These are phyloP conservation scores for Meleagris gallopavo DNA, from an alignment of 2,113 vertebrate species.

Conservation along the genomic window DNA sequence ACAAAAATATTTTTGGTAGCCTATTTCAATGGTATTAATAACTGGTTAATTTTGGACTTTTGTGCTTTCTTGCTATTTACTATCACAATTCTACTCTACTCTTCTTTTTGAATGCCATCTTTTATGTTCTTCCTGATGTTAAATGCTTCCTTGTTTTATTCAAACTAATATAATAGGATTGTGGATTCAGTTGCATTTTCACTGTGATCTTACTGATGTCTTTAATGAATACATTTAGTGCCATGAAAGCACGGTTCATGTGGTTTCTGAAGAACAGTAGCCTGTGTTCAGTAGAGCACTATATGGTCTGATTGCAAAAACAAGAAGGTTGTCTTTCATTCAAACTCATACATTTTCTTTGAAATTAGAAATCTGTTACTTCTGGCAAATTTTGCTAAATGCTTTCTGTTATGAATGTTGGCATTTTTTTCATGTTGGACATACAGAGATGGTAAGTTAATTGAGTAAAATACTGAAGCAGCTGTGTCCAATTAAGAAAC, in stretches of 20 bases:
- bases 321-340: neutral
- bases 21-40: neutral
- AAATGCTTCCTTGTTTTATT: neutral
- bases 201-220: neutral
- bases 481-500: neutral
- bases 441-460: neutral
- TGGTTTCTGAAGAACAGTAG: neutral
- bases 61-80: neutral
- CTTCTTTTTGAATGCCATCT: neutral
- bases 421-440: neutral
- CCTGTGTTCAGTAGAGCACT: neutral
- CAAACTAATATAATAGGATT: neutral
- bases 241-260: neutral
- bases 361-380: neutral
- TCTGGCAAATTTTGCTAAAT: neutral
- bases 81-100: neutral
- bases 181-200: neutral
- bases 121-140: neutral
- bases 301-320: neutral
- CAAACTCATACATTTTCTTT: neutral
- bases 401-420: neutral
- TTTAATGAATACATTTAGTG: neutral
- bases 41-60: neutral
- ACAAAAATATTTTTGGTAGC: neutral
- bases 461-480: neutral